phyloP scores from a whole-genome alignment of 2,113 vertebrate genomes.

The Grammomys dolichurus region DNA sequence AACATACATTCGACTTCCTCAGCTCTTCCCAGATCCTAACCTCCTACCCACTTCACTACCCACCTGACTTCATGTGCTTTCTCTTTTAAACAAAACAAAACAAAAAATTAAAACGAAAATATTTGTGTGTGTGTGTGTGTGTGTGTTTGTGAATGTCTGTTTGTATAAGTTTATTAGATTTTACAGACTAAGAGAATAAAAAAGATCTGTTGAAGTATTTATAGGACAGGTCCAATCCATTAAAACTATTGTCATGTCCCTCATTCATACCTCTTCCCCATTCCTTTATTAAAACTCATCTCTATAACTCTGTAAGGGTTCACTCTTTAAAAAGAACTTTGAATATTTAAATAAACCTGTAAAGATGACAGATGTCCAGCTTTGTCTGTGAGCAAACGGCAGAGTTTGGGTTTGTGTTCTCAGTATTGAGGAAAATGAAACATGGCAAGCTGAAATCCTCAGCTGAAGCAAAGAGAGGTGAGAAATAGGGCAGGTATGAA shows the following conservation, averaged over 20 bases:
- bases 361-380: background rate
- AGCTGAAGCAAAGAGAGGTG: background rate
- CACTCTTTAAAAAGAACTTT: background rate
- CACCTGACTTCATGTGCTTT: too few relatives aligned
- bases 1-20: too few relatives aligned
- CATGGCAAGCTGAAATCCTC: background rate
- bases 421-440: background rate
- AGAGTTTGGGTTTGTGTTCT: background rate
- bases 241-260: background rate
- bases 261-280: fast-evolving
- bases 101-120: too few relatives aligned
- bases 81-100: too few relatives aligned
- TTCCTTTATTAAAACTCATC: background rate
- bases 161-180: too few relatives aligned
- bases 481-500: background rate
- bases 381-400: background rate
- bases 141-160: too few relatives aligned
- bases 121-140: too few relatives aligned
- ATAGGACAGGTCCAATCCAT: background rate
- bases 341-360: background rate
- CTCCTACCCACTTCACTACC: too few relatives aligned
- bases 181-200: too few relatives aligned
- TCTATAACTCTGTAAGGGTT: background rate
- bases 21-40: too few relatives aligned
- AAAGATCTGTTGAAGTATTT: background rate